These are phyloP conservation scores for Myanophis thanlyinensis DNA, from an alignment of 2,113 vertebrate genomes.

Conservation along the genomic window DNA sequence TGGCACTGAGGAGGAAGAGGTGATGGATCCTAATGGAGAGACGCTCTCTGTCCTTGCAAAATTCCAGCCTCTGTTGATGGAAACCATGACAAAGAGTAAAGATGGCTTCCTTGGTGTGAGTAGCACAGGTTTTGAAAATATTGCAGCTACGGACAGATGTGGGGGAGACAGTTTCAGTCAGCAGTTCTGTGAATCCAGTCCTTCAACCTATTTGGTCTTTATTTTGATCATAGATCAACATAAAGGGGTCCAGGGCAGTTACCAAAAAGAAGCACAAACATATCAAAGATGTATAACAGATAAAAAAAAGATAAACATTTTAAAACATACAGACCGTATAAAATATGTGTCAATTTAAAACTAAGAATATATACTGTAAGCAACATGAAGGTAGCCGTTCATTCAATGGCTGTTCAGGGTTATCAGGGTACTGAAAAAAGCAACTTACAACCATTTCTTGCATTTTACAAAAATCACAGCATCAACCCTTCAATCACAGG, in stretches of 20 bases:
- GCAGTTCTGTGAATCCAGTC: not conserved
- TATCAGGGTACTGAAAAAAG: not conserved
- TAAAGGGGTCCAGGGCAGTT: not conserved
- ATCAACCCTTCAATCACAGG: not conserved
- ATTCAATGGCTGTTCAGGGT: not conserved
- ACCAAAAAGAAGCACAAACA: not conserved
- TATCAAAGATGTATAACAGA: not conserved
- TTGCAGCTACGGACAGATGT: not conserved
- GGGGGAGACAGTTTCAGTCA: not conserved
- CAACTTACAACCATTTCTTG: not conserved
- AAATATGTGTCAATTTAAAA: not conserved
- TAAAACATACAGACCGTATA: not conserved
- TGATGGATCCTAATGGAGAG: conserved; percentile 79
- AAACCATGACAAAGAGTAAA: conserved; percentile 98
- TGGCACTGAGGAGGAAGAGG: conserved; percentile 62
- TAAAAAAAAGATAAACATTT: not conserved
- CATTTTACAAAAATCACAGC: not conserved
- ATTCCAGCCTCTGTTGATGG: conserved; percentile 88
- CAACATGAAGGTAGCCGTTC: not conserved
- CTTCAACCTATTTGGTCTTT: not conserved
- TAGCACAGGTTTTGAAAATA: not conserved
- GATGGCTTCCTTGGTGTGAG: conserved; percentile 93
- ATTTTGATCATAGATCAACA: not conserved
- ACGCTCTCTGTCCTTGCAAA: conserved; percentile 80
- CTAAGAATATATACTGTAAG: not conserved